Evolutionary conservation across 2,888 invertebrate genomes (phyloP), one percentile per base, ranked within the genome.

Genomic region (Calameuta idolon): DNA sequence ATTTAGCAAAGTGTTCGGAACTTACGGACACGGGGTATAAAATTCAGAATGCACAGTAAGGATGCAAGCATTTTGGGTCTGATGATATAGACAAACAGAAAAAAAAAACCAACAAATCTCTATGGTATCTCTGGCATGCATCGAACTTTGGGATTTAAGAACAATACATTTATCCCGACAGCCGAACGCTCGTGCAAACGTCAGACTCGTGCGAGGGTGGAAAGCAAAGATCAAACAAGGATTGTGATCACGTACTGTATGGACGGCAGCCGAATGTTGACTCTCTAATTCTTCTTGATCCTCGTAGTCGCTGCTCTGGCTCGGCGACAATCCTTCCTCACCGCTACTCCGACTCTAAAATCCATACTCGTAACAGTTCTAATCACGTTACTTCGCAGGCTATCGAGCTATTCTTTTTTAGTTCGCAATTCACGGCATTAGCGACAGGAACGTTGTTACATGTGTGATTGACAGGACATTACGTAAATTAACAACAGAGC

Each of bases 251-350:
- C 93, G 93, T 93, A 94, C 94, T 93, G 94, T 94, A 92, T 94
- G 94, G 87, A 94, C 93, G 84, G 94, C 94, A 85, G 94, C 94
- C 87, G 94, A 93, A 91, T 94, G 93, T 87, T 93, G 94, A 89
- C 93, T 93, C 86, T 92, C 93, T 87, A 94, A 93, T 84, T 94
- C 94, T 87, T 95, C 95, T 89, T 94, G 94, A 89, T 94, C 94
- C 91, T 95, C 95, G 91, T 95, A 95, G 92, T 95, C 95, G 83
- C 94, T 94, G 89, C 94, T 94, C 83, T 94, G 94, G 90, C 94
- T 94, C 78, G 95, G 94, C 79, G 95, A 95, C 76, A 93, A 89
- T 78, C 93, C 93, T 82, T 93, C 94, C 86, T 93, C 93, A 82
- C 93, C 93, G 84, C 93, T 93, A 90, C 93, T 93, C 83, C 93